Evolutionary conservation across 2,113 vertebrate genomes (phyloP).

Genomic region (Rhinolophus ferrumequinum): DNA sequence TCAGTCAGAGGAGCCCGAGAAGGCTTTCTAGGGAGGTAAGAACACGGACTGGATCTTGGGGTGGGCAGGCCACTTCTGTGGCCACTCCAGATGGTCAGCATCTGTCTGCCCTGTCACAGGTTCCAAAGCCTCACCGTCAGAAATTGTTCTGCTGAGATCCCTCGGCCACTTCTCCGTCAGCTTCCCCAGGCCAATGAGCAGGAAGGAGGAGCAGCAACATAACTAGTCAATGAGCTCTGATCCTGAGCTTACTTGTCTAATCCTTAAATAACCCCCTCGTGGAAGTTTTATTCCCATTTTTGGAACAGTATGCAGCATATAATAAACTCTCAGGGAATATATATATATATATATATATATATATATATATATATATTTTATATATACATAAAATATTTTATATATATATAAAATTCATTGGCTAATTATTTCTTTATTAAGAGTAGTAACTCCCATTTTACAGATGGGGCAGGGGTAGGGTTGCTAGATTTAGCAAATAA

Average conservation of each 20-base stretch:
- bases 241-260: neutral
- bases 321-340: neutral
- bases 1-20: neutral
- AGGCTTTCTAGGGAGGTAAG: neutral
- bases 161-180: neutral
- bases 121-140: neutral
- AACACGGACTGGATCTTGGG: neutral
- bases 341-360: too few species aligned
- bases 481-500: neutral
- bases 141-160: neutral
- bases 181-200: neutral
- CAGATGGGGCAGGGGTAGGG: neutral
- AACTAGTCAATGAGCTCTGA: neutral
- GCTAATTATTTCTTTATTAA: neutral
- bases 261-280: neutral
- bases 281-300: neutral
- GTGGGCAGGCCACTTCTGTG: neutral
- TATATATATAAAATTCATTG: too few species aligned
- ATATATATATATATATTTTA: too few species aligned
- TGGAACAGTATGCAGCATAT: neutral
- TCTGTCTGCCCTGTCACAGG: neutral
- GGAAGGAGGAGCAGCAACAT: accelerated
- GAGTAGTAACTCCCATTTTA: neutral
- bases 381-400: too few species aligned
- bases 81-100: neutral